These are phyloP conservation scores for Lucilia cuprina DNA, from an alignment of 1,140 invertebrate species.

Conservation along the genomic window DNA sequence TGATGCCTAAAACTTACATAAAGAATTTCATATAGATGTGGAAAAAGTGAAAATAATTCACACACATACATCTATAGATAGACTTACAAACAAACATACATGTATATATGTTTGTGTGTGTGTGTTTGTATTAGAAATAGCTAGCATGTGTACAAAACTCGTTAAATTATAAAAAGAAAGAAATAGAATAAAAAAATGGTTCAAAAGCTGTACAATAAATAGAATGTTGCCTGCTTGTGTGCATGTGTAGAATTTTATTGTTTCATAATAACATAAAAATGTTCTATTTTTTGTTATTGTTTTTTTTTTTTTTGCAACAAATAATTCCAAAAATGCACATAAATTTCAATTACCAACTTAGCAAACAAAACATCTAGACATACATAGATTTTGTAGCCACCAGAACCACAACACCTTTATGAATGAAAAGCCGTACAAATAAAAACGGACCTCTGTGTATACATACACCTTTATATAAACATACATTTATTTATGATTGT, in stretches of 20 bases:
- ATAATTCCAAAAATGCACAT: not conserved
- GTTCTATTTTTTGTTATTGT: not conserved
- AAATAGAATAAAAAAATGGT: not conserved
- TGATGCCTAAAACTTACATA: too few relatives aligned
- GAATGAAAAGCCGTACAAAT: not conserved
- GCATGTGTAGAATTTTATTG: not conserved
- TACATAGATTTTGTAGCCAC: not conserved
- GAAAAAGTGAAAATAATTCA: too few relatives aligned
- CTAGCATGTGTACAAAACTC: not conserved
- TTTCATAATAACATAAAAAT: constrained; percentile 3
- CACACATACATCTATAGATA: too few relatives aligned
- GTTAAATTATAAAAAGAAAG: not conserved
- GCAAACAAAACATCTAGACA: not conserved
- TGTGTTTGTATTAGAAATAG: not conserved
- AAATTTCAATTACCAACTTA: not conserved
- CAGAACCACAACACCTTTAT: not conserved
- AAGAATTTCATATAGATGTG: too few relatives aligned
- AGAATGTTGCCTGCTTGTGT: not conserved
- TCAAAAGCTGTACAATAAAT: not conserved
- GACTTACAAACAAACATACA: too few relatives aligned
- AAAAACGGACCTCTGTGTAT: not conserved
- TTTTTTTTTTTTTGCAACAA: not conserved
- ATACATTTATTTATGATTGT: not conserved
- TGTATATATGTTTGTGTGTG: too few relatives aligned
- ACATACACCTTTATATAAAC: not conserved